Evolutionary conservation across 2,113 vertebrate genomes (phyloP).

Genomic region (Cygnus buccinator): DNA sequence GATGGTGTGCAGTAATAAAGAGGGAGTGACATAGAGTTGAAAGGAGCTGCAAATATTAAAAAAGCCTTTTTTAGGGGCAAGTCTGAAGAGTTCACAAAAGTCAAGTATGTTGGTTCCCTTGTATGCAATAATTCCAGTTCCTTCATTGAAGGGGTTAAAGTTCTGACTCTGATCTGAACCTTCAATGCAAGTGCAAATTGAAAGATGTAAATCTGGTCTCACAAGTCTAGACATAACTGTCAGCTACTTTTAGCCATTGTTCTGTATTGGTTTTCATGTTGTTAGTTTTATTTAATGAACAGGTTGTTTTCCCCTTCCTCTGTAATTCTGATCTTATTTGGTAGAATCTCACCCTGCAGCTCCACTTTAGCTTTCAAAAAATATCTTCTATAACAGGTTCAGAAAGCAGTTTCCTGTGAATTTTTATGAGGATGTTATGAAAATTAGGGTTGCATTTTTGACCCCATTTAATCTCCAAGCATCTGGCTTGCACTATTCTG

Average conservation of each 20-base stretch:
- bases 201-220: slow-evolving; percentile 32
- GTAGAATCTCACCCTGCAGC: not conserved
- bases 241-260: not conserved
- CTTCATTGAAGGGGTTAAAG: not conserved
- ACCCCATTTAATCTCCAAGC: slow-evolving; percentile 71
- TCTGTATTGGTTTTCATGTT: slow-evolving; percentile 15
- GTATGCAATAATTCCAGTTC: not conserved
- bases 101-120: not conserved
- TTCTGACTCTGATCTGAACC: slow-evolving; percentile 8
- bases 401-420: slow-evolving; percentile 63
- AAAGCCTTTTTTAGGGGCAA: not conserved
- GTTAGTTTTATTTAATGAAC: slow-evolving; percentile 16
- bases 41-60: not conserved
- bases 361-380: slow-evolving; percentile 3
- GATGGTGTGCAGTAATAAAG: not conserved
- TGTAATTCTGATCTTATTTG: slow-evolving; percentile 13
- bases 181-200: not conserved
- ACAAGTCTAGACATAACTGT: slow-evolving; percentile 5
- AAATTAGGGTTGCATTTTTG: slow-evolving; percentile 62
- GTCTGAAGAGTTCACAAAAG: not conserved
- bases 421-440: slow-evolving; percentile 67
- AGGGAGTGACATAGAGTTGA: not conserved
- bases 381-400: slow-evolving; percentile 43
- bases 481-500: slow-evolving; percentile 67
- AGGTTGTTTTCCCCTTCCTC: not conserved